Conservation (phyloP, 2,888 invertebrate genomes). For the Reticulitermes lucifugus region DNA sequence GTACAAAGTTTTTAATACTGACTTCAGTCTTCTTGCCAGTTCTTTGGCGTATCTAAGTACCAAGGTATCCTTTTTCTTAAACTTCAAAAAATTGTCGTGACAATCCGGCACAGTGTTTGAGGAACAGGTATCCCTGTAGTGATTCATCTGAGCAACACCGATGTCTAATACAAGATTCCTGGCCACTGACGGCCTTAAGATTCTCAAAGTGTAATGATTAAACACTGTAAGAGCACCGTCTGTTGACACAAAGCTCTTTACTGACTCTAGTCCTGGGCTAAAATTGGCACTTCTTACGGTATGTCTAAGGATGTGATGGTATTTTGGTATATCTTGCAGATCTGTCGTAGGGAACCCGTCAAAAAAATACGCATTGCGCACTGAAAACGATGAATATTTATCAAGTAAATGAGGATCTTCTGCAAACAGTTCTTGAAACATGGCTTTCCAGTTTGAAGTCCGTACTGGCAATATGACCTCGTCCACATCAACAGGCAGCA, state of each 20-base stretch:
- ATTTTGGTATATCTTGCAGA: slow-evolving; percentile 29
- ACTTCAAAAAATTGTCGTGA: slow-evolving; percentile 32
- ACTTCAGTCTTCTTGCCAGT: not conserved
- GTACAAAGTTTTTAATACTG: slow-evolving; percentile 19
- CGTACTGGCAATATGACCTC: slow-evolving; percentile 77
- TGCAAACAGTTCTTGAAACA: slow-evolving; percentile 67
- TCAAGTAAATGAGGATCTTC: slow-evolving; percentile 61
- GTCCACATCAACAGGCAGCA: slow-evolving; percentile 79
- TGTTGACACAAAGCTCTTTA: slow-evolving; percentile 78
- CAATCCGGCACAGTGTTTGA: slow-evolving; percentile 37
- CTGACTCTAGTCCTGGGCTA: slow-evolving; percentile 74
- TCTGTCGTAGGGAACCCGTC: slow-evolving; percentile 58
- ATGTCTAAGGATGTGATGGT: slow-evolving; percentile 65
- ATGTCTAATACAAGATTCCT: slow-evolving; percentile 71
- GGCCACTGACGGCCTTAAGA: slow-evolving; percentile 67
- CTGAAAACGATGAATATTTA: slow-evolving; percentile 70
- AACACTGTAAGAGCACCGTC: slow-evolving; percentile 76
- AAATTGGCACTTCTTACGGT: slow-evolving; percentile 69
- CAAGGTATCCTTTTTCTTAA: slow-evolving; percentile 14
- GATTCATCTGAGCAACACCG: slow-evolving; percentile 73
- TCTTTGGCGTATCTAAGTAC: slow-evolving; percentile 27
- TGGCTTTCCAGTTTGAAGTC: slow-evolving; percentile 69
- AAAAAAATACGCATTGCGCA: slow-evolving; percentile 78
- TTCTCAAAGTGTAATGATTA: slow-evolving; percentile 79
- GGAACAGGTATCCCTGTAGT: slow-evolving; percentile 69